Base-by-base conservation (phyloP, 64 coral and sea anemone genomes). In the Pocillopora verrucosa region DNA sequence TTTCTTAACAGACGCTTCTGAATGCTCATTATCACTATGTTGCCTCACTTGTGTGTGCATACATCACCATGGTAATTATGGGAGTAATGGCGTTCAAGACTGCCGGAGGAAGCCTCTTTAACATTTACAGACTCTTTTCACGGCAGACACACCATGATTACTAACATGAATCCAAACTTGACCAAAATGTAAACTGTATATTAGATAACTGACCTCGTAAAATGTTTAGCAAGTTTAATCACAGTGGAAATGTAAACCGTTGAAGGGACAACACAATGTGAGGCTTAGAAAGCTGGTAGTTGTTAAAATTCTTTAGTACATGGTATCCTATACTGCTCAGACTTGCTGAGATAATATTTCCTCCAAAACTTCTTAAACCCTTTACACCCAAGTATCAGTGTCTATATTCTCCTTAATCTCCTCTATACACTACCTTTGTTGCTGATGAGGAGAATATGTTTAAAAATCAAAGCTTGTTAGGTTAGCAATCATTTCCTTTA, bases 41-140 rank as follows among this genome's bases (percentile, higher is more conserved):
- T 25, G 96, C 87, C 3, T 86, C 96, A 60, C 86, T 98, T 72
- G 57, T 92, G 14, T 90, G 81, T 78, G 96, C 93, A 0, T 98
- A 98, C 82, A 82, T 98, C 57, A 79, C 82, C 34, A 80, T 98
- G 86, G 73, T 98, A 73, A 64, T 92, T 20, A 98, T 98, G 96
- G 96, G 86, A 12, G 72, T 61, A 10, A 13, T 98, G 4, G 96
- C 96, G 41, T 98, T 98, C 37, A 98, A 95, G 65, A 91, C 92
- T 38, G 97, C 97, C 72, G 97, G 97, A 62, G 97, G 96, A 10
- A 98, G 87, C 64, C 79, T 92, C 61, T 90, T 92, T 58, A 98
- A 98, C 87, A 61, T 98, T 19, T 92, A 92, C 75, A 87, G 64
- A 68, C 36, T 92, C 13, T 11, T 61, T 25, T 78, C 83, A 69